phyloP scores from a whole-genome alignment of 2,888 invertebrate genomes.

The Carterocephalus palaemon region DNA sequence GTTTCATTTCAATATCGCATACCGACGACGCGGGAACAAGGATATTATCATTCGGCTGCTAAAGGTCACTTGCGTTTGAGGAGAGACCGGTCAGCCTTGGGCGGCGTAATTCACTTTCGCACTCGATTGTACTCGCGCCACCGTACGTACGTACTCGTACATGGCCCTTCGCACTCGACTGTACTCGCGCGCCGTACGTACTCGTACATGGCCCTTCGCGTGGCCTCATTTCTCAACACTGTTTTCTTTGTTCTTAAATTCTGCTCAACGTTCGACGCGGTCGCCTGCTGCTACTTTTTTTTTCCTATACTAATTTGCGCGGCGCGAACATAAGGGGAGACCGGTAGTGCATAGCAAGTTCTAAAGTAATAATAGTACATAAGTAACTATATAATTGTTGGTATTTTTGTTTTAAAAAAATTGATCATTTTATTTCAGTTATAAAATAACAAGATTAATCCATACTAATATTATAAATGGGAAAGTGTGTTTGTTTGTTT shows the following conservation, averaged over 20 bases:
- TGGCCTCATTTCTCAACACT: constrained; percentile 69
- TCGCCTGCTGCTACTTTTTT: constrained; percentile 12
- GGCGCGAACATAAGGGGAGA: constrained; percentile 10
- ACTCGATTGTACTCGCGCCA: constrained; percentile 53
- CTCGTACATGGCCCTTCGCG: constrained; percentile 68
- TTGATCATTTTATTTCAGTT: too few species aligned
- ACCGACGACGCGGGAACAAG: constrained; percentile 62
- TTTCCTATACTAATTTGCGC: constrained; percentile 6
- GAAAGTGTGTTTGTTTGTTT: too few species aligned
- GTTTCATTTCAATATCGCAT: constrained; percentile 56
- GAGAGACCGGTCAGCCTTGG: constrained; percentile 77
- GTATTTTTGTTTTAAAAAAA: too few species aligned
- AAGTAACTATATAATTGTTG: too few species aligned
- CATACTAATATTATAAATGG: too few species aligned
- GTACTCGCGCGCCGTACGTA: too few species aligned
- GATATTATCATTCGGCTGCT: constrained; percentile 68
- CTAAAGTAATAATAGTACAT: too few species aligned
- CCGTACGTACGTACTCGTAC: too few species aligned
- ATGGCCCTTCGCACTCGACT: constrained; percentile 65
- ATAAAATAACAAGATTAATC: too few species aligned
- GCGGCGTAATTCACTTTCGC: constrained; percentile 72
- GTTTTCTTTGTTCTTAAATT: constrained; percentile 55
- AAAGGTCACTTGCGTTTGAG: constrained; percentile 76
- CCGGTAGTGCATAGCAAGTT: too few species aligned
- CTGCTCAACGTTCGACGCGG: constrained; percentile 29